A percentile compares a stretch with the other conserved stretches of the same genome.
Evolutionary conservation across 92 coral and sea anemone species (phyloP).

Genomic region (Epizoanthus rinbou): DNA sequence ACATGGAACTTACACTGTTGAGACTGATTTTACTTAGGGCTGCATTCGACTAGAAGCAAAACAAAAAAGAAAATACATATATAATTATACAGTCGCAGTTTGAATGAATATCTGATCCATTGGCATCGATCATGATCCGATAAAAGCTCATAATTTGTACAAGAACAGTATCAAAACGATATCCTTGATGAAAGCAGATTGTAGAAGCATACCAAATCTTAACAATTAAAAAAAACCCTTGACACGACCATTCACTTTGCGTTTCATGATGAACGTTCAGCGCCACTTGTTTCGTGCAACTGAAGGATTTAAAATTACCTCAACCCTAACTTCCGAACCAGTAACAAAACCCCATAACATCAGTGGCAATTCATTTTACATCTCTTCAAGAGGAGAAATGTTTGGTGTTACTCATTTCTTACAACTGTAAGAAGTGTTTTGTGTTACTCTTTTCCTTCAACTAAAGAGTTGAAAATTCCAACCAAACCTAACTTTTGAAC

Average conservation of each 20-base stretch:
- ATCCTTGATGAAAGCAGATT: too few species aligned
- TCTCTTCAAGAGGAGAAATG: not conserved
- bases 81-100: not conserved
- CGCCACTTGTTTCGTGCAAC: too few species aligned
- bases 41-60: constrained; percentile 5
- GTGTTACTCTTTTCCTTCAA: not conserved
- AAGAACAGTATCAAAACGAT: too few species aligned
- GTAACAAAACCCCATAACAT: too few species aligned
- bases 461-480: not conserved
- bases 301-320: too few species aligned
- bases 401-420: not conserved
- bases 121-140: not conserved
- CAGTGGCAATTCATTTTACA: too few species aligned
- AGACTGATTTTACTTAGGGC: constrained; percentile 1
- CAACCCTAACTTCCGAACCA: too few species aligned
- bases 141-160: too few species aligned
- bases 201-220: too few species aligned
- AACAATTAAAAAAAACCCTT: too few species aligned
- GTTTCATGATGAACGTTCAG: not conserved
- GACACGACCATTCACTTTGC: not conserved
- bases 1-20: not conserved
- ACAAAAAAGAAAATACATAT: not conserved
- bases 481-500: too few species aligned
- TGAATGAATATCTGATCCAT: not conserved
- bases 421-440: not conserved